A percentile compares a stretch with the other conserved stretches of the same genome.
phyloP scores from a whole-genome alignment of 1,140 invertebrate species.

The Apis dorsata region DNA sequence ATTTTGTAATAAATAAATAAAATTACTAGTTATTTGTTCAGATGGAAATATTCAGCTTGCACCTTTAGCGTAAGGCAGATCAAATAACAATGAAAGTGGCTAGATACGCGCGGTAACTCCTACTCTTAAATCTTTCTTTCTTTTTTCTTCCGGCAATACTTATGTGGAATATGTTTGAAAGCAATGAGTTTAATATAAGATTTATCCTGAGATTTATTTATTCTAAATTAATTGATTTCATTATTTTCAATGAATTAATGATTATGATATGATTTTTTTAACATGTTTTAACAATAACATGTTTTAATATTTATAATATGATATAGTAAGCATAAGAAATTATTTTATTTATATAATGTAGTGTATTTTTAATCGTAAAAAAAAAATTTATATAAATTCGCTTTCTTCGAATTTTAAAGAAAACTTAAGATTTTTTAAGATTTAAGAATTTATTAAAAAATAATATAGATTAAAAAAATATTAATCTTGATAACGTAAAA shows the following conservation, averaged over 20 bases:
- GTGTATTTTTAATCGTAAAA: not conserved
- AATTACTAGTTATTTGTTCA: not conserved
- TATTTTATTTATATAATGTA: not conserved
- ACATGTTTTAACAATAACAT: not conserved
- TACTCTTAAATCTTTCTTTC: slow-evolving; percentile 52
- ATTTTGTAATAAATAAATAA: not conserved
- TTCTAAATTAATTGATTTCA: slow-evolving; percentile 8
- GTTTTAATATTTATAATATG: not conserved
- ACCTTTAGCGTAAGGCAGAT: slow-evolving; percentile 65
- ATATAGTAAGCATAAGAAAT: not conserved
- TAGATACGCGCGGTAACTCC: slow-evolving; percentile 53
- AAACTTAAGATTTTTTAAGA: not conserved
- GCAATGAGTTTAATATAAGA: slow-evolving; percentile 14
- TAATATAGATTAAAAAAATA: not conserved
- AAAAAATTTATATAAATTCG: not conserved
- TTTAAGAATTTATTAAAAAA: not conserved
- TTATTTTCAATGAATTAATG: slow-evolving; percentile 3
- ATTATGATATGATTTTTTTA: not conserved
- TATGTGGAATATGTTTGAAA: slow-evolving; percentile 20
- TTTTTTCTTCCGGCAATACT: slow-evolving; percentile 34
- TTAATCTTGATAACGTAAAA: not conserved
- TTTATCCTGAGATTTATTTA: too few species aligned
- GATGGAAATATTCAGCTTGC: slow-evolving; percentile 9
- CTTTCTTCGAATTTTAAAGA: not conserved
- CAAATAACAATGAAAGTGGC: slow-evolving; percentile 78